phyloP scores from a whole-genome alignment of 2,113 vertebrate species.

The Alces alces region DNA sequence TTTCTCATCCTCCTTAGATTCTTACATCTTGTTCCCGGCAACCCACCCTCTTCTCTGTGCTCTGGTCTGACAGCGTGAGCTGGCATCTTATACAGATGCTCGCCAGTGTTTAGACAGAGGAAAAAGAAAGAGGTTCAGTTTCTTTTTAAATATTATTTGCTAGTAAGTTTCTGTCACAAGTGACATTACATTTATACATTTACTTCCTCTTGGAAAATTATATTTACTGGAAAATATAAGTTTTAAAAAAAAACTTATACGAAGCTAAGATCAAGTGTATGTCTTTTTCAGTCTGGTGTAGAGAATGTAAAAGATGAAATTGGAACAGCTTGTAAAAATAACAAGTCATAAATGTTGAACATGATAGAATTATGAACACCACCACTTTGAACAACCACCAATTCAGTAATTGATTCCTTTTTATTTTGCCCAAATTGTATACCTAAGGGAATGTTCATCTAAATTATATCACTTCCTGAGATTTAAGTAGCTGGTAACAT shows the following conservation, averaged over 20 bases:
- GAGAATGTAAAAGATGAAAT: neutral
- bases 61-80: neutral
- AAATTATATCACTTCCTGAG: neutral
- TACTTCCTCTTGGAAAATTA: neutral
- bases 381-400: slow-evolving; percentile 10
- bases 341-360: neutral
- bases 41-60: neutral
- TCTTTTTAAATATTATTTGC: neutral
- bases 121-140: neutral
- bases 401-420: neutral
- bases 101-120: neutral
- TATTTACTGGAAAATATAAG: neutral
- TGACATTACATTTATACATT: neutral
- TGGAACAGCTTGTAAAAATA: neutral
- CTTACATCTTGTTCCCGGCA: neutral
- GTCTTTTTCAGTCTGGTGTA: neutral
- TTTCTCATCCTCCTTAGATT: neutral
- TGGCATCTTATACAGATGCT: neutral
- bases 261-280: slow-evolving; percentile 60
- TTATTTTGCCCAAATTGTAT: slow-evolving; percentile 37
- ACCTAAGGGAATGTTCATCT: neutral
- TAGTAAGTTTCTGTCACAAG: neutral
- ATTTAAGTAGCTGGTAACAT: neutral
- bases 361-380: neutral
- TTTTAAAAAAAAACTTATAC: slow-evolving; percentile 37